These are phyloP conservation scores for Tetraodon nigroviridis DNA, from an alignment of 2,113 vertebrate species.

Conservation along the genomic window DNA sequence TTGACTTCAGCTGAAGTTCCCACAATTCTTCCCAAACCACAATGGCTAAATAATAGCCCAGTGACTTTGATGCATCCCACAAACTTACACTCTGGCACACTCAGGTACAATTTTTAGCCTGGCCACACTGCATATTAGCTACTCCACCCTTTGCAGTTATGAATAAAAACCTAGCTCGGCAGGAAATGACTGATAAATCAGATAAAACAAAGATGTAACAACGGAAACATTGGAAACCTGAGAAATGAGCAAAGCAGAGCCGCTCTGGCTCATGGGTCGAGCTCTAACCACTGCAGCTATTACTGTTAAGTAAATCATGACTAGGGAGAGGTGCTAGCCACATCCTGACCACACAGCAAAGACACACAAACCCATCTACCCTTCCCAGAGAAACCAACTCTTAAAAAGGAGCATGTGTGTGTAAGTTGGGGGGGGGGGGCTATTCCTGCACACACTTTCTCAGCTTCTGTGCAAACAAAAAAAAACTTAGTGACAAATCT, in stretches of 20 bases:
- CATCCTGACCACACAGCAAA: constrained; percentile 65
- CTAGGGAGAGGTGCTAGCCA: constrained; percentile 53
- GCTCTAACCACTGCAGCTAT: constrained; percentile 41
- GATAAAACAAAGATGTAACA: background rate
- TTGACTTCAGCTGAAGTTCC: constrained; percentile 42
- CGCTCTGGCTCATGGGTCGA: constrained; percentile 30
- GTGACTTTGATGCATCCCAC: constrained; percentile 26
- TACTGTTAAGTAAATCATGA: constrained; percentile 59
- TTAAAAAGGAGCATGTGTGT: constrained; percentile 33
- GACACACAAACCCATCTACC: constrained; percentile 55
- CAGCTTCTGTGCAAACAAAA: constrained; percentile 53
- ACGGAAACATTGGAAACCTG: background rate
- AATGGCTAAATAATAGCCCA: constrained; percentile 60
- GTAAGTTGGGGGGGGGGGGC: constrained; percentile 38
- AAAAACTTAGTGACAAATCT: constrained; percentile 45
- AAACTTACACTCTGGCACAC: constrained; percentile 24
- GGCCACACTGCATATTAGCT: constrained; percentile 19
- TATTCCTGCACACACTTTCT: constrained; percentile 42
- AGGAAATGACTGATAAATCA: constrained; percentile 45
- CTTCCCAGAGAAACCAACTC: constrained; percentile 31
- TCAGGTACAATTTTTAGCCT: constrained; percentile 4
- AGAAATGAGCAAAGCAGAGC: constrained; percentile 12
- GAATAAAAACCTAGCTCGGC: constrained; percentile 29
- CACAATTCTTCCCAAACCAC: constrained; percentile 49
- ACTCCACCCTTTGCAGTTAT: constrained; percentile 26